phyloP scores from a whole-genome alignment of 2,113 vertebrate genomes.

The Tursiops truncatus region DNA sequence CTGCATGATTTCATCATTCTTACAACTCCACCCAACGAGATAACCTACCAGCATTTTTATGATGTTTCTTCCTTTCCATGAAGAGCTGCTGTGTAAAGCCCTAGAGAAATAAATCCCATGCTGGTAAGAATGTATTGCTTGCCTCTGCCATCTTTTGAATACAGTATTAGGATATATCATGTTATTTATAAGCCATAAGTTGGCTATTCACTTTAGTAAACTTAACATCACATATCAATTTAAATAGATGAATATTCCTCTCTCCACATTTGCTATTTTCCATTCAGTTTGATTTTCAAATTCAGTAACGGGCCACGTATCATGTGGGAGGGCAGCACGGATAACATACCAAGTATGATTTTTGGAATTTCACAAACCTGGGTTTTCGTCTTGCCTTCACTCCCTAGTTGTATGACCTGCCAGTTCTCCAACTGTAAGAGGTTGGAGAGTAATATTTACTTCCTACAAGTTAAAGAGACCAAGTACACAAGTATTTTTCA shows the following conservation, averaged over 20 bases:
- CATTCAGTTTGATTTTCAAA: constrained; percentile 29
- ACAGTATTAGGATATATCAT: neutral
- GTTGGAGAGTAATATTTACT: neutral
- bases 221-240: neutral
- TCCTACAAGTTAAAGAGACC: neutral
- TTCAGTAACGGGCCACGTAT: neutral
- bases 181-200: constrained; percentile 18
- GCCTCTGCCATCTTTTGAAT: constrained; percentile 40
- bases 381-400: neutral
- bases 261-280: neutral
- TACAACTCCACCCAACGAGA: constrained; percentile 68
- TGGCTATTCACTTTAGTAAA: neutral
- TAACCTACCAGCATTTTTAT: constrained; percentile 66
- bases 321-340: neutral
- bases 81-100: constrained; percentile 49
- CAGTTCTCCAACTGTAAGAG: neutral
- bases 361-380: neutral
- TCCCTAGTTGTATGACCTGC: neutral
- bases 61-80: constrained; percentile 48
- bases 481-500: neutral
- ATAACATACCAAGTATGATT: neutral
- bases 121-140: constrained; percentile 27
- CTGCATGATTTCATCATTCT: constrained; percentile 74
- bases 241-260: neutral
- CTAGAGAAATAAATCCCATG: constrained; percentile 44